Percentiles rank a stretch among this genome's conserved stretches.
Conservation (phyloP, 2,888 invertebrate genomes). For the Dyspetes luteomarginatus region DNA sequence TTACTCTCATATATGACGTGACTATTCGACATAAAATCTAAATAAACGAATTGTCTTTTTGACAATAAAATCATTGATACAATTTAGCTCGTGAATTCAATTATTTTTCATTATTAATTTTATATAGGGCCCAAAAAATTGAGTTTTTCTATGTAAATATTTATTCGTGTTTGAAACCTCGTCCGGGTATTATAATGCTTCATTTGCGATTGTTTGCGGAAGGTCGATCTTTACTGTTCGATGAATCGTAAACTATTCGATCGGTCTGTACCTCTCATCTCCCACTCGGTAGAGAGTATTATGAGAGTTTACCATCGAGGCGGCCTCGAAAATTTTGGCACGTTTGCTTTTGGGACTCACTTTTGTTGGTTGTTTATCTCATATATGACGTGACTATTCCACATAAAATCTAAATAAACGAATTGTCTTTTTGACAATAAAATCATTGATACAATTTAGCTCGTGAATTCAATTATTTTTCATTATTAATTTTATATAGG, state of each 20-base stretch:
- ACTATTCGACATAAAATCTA: too few species aligned
- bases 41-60: too few species aligned
- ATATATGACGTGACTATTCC: too few species aligned
- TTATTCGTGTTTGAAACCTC: constrained; percentile 46
- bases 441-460: too few species aligned
- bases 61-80: too few species aligned
- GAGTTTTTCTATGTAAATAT: neutral
- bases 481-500: neutral
- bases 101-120: neutral
- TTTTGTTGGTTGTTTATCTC: too few species aligned
- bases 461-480: neutral
- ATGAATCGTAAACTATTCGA: constrained; percentile 70
- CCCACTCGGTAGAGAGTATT: neutral
- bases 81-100: neutral
- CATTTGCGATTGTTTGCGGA: constrained; percentile 78
- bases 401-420: too few species aligned
- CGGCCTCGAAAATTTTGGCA: constrained; percentile 74
- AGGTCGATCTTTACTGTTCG: constrained; percentile 73
- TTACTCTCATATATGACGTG: too few species aligned
- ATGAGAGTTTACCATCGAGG: constrained; percentile 48
- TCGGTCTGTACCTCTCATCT: constrained; percentile 54
- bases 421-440: too few species aligned
- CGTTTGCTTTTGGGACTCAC: too few species aligned
- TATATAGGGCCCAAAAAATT: neutral
- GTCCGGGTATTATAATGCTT: constrained; percentile 74